Evolutionary conservation across 2,888 invertebrate genomes (phyloP), one percentile per base, ranked within the genome.

Genomic region (Ophraella communa): DNA sequence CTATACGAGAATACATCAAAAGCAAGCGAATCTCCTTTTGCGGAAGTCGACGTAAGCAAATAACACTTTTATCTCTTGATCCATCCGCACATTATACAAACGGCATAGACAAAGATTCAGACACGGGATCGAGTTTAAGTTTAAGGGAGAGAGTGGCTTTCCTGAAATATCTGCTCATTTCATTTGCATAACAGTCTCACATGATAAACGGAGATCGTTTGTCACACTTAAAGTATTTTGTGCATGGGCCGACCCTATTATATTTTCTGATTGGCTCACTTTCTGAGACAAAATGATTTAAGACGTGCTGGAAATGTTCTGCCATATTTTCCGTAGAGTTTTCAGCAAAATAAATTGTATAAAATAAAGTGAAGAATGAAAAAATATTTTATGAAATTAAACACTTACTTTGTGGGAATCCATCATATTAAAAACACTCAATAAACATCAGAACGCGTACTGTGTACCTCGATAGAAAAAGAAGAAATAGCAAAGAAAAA

Each of bases 201-300:
- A 72, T 74, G 76, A 76, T 70, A 70, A 73, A 76, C 75, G 73
- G 66, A 59, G 24, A 60, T 64, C 70, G 72, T 76, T 74, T 74
- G 70, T 76, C 75, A 74, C 69, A 68, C 69, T 71, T 73, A 73
- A 69, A 60, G 18, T 52, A 44, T 71, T 71, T 74, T 74, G 66
- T 71, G 70, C 73, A 71, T 72, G 72, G 74, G 78, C 76, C 78
- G 76, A 72, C 75, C 75, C 77, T 77, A 79, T 79, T 80, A 79
- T 78, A 79, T 78, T 77, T 75, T 74, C 75, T 79, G 79, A 80
- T 80, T 80, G 79, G 78, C 77, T 77, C 78, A 77, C 78, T 78
- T 77, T 76, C 73, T 71, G 74, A 78, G 79, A 78, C 79, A 79
- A 79, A 79, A 79, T 74, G 77, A 76, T 79, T 76, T 73, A 75